Base-by-base conservation (phyloP, 2,797 vertebrate genomes). In the Enoplosus armatus region DNA sequence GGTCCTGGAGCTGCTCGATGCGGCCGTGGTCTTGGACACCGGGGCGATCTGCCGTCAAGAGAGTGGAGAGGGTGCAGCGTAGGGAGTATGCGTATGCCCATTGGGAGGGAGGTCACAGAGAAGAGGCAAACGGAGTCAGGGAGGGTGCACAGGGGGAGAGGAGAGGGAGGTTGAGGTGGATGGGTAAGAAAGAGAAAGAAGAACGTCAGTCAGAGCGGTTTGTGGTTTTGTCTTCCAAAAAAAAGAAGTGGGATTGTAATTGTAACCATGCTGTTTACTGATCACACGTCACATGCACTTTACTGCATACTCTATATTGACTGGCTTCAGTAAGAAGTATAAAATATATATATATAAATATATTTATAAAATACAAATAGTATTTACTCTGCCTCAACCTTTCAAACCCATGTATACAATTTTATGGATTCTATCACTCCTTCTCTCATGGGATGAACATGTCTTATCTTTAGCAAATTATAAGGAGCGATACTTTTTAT, bases 1-100 rank as follows among this genome's bases (percentile, higher is more conserved):
- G 94, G 81, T 99, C 97, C 92, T 99, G 98, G 63, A 99, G 95
- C 53, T 95, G 93, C 86, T 99, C 98, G 0, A 99, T 94, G 53
- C 96, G 95, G 0, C 91, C 89, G 0, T 97, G 95, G 73, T 99
- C 97, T 89, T 96, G 97, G 63, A 99, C 96, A 0, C 97, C 97
- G 0, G 97, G 97, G 0, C 98, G 97, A 79, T 99, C 98, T 99
- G 89, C 15, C 1, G n/a, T n/a, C n/a, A n/a, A 2, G 48, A 51
- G 20, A 63, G 43, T 0, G 1, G 35, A 35, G 31, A 35, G 41
- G 90, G 56, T 92, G 91, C n/a, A 58, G 51, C 0, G 39, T 6
- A 8, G 37, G 48, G 24, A 41, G 16, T 8, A 16, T 33, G 24
- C 0, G 3, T 16, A 11, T 12, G 41, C 3, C 58, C 24, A 24